Base-by-base conservation (phyloP, 2,888 invertebrate species). In the Calliopum simillimum region DNA sequence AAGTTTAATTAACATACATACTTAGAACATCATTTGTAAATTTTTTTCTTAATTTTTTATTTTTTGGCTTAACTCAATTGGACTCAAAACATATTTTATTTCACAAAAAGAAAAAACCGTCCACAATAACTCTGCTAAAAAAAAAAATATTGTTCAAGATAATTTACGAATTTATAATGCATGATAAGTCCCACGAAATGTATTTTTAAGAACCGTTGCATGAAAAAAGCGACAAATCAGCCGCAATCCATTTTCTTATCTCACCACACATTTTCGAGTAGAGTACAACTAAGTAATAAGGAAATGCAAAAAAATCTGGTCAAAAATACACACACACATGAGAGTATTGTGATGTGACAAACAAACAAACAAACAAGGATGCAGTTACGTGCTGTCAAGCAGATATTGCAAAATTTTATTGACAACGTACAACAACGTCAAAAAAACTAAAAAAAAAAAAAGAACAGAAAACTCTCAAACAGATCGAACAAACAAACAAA, bases 381-480 rank as follows among this genome's bases (percentile, higher is more conserved):
- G 11, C 21, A 53, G 14, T n/a, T 75, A 71, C 71, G 75, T 74
- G 73, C 75, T 77, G 77, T 77, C 77, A 77, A 75, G 74, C 74
- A 76, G 76, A 76, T 77, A 76, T 76, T 76, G 72, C 73, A 73
- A 74, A 77, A 76, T 76, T 77, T 77, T 76, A 77, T 77, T 77
- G 77, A 76, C 77, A 76, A 58, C 25, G 44, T n/a, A 23, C 49
- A 59, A 59, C 41, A 16, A 33, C 49, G 59, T 16, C 21, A 51
- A 65, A 51, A 65, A 55, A 33, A n/a, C n/a, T n/a, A n/a, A n/a
- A n/a, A n/a, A n/a, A n/a, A n/a, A n/a, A n/a, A n/a, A n/a, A n/a
- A n/a, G n/a, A n/a, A n/a, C n/a, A n/a, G 33, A 33, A 33, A 5
- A 6, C 25, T 33, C 33, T 6, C 33, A 33, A 33, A n/a, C n/a